These are phyloP conservation scores for Cladorhizidae sp. DNA, from an alignment of 37 sponge, comb jelly and placozoan species.

Conservation along the genomic window DNA sequence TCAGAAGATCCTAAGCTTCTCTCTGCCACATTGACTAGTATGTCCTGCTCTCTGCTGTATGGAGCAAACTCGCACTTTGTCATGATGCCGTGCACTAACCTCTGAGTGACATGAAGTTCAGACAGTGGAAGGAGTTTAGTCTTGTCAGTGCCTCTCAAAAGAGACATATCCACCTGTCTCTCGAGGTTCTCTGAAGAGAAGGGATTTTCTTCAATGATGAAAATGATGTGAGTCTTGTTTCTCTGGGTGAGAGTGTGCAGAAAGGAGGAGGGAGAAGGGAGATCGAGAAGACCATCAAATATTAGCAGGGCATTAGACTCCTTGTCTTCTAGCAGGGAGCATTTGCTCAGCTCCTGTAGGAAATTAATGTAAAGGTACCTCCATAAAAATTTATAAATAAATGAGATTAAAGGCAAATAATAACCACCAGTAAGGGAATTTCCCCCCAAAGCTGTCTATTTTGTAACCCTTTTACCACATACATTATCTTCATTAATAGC, in stretches of 20 bases:
- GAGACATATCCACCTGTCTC: slow-evolving; percentile 8
- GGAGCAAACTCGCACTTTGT: slow-evolving; percentile 26
- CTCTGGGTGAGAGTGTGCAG: slow-evolving; percentile 1
- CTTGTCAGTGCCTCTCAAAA: slow-evolving; percentile 15
- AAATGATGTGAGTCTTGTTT: slow-evolving; percentile 41
- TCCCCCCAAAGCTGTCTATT: too few species aligned
- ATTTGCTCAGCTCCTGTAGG: neutral
- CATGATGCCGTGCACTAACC: slow-evolving; percentile 44
- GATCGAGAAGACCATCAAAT: slow-evolving; percentile 19
- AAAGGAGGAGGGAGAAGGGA: neutral
- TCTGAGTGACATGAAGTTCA: slow-evolving; percentile 42
- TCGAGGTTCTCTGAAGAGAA: slow-evolving; percentile 14
- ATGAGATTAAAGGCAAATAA: too few species aligned
- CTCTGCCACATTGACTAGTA: slow-evolving; percentile 28
- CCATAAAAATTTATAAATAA: too few species aligned
- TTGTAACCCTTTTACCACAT: neutral
- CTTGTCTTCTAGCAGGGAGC: neutral
- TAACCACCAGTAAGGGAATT: neutral
- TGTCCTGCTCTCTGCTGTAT: slow-evolving; percentile 45
- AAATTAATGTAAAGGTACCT: neutral
- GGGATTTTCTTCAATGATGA: neutral
- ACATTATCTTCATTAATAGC: neutral
- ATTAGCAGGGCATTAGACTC: slow-evolving; percentile 20
- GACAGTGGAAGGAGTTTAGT: slow-evolving; percentile 24
- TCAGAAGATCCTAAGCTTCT: slow-evolving; percentile 32